phyloP scores from a whole-genome alignment of 2,113 vertebrate species.

The Maccullochella peelii region DNA sequence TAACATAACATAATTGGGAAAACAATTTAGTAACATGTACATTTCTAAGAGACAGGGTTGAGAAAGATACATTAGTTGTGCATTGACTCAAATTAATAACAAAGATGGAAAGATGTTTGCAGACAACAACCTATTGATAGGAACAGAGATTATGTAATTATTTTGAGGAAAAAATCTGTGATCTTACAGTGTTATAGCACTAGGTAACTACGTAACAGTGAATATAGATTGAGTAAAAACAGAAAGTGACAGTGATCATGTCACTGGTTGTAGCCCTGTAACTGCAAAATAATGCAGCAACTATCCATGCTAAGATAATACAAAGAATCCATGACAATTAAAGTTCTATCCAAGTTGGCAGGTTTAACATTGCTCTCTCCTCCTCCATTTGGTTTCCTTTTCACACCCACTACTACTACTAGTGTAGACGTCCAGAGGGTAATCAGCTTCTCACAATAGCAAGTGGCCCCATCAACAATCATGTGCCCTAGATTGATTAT shows the following conservation, averaged over 20 bases:
- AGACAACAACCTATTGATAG: constrained; percentile 10
- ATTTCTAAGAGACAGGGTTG: background rate
- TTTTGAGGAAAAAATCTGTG: background rate
- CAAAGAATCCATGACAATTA: background rate
- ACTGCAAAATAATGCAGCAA: background rate
- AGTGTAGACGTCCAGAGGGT: constrained; percentile 10
- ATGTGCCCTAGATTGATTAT: constrained; percentile 19
- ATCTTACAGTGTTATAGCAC: constrained; percentile 15
- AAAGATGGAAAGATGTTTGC: constrained; percentile 17
- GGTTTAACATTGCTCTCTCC: constrained; percentile 18
- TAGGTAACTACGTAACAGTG: background rate
- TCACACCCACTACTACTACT: background rate
- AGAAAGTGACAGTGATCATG: constrained; percentile 8
- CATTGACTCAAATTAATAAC: background rate
- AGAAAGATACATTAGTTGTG: background rate
- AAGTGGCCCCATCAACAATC: constrained; percentile 14
- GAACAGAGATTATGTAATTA: constrained; percentile 15
- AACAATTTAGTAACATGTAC: background rate
- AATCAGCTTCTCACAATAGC: constrained; percentile 23
- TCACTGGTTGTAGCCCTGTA: background rate
- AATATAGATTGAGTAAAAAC: constrained; percentile 7
- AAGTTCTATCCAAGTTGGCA: constrained; percentile 19
- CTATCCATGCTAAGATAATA: constrained; percentile 5
- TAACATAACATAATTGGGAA: background rate
- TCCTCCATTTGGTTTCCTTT: constrained; percentile 15